These are phyloP conservation scores for Sebastes vulpes DNA, from an alignment of 2,797 vertebrate species.

Conservation along the genomic window DNA sequence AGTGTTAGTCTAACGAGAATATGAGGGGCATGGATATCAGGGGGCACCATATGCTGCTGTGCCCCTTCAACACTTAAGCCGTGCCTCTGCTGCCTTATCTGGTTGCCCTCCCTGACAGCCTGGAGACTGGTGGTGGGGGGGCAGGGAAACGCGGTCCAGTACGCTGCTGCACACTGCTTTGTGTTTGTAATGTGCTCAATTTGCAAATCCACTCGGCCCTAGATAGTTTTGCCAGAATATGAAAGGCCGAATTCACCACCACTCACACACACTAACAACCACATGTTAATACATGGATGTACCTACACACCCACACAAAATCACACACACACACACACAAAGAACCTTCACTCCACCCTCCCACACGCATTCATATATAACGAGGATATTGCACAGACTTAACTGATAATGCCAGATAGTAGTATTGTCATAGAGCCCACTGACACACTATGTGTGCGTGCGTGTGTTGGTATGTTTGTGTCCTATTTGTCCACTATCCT, in stretches of 20 bases:
- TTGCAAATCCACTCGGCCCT: constrained; percentile 45
- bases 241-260: constrained; percentile 30
- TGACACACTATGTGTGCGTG: constrained; percentile 29
- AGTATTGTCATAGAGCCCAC: constrained; percentile 32
- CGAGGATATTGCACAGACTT: constrained; percentile 44
- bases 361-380: constrained; percentile 23
- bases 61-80: constrained; percentile 68
- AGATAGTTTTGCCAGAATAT: constrained; percentile 36
- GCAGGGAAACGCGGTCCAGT: constrained; percentile 31
- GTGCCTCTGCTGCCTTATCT: constrained; percentile 52
- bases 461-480: background rate
- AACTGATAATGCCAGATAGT: constrained; percentile 52
- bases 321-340: background rate
- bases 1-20: constrained; percentile 21
- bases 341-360: background rate
- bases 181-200: constrained; percentile 45
- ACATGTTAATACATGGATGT: background rate
- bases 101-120: constrained; percentile 43
- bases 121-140: constrained; percentile 32
- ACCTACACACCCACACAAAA: background rate
- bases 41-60: constrained; percentile 66
- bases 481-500: constrained; percentile 36
- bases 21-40: constrained; percentile 53
- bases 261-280: background rate
- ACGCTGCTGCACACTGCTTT: constrained; percentile 21